phyloP scores from a whole-genome alignment of 2,113 vertebrate genomes.

The Python bivittatus region DNA sequence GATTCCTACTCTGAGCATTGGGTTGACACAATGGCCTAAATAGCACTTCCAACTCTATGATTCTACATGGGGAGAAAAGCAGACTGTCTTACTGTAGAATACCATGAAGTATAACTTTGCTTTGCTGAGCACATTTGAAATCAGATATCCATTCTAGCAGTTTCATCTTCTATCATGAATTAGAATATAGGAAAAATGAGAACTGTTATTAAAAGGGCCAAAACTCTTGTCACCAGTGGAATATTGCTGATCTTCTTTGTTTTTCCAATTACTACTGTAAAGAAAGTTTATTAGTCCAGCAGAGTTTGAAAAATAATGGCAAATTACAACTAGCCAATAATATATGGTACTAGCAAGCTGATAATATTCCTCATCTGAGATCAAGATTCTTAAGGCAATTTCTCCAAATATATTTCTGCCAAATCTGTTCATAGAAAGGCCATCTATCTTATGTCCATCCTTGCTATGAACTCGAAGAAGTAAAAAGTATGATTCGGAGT shows the following conservation, averaged over 20 bases:
- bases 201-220: neutral
- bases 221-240: neutral
- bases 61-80: neutral
- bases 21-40: neutral
- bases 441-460: neutral
- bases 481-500: neutral
- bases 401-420: neutral
- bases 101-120: neutral
- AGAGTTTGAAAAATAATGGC: neutral
- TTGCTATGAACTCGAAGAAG: too few species aligned
- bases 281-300: neutral
- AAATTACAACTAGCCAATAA: neutral
- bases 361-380: neutral
- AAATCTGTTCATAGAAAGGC: neutral
- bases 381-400: neutral
- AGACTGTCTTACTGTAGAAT: neutral
- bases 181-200: neutral
- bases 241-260: neutral
- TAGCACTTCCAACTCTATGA: neutral
- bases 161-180: neutral
- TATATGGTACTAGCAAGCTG: neutral
- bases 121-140: neutral
- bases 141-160: neutral
- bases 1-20: neutral
- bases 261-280: neutral